phyloP scores from a whole-genome alignment of 2,888 invertebrate genomes.

The Scaptomyza cyrtandrae region DNA sequence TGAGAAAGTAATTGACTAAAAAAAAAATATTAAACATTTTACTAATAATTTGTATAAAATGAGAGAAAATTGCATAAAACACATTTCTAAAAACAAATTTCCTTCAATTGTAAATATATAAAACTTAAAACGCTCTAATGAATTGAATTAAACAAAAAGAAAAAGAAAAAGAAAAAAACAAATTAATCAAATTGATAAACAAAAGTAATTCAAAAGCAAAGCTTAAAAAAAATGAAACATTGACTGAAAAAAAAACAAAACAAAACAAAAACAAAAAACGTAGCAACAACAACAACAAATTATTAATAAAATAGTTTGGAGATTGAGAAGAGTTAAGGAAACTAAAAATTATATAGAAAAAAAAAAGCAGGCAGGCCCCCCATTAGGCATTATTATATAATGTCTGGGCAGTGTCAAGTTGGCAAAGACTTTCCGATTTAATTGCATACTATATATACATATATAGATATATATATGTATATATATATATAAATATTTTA shows the following conservation, averaged over 20 bases:
- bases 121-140: constrained; percentile 29
- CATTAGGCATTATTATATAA: constrained; percentile 67
- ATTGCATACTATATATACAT: constrained; percentile 43
- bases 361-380: constrained; percentile 11
- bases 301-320: constrained; percentile 40
- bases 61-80: constrained; percentile 34
- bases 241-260: constrained; percentile 67
- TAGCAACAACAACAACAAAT: constrained; percentile 39
- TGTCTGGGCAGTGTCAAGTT: constrained; percentile 29
- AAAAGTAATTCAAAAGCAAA: constrained; percentile 71
- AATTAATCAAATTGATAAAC: constrained; percentile 42
- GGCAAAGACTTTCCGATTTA: constrained; percentile 71
- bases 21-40: constrained; percentile 39
- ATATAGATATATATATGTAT: not conserved
- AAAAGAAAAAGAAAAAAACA: no score
- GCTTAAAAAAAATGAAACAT: constrained; percentile 74
- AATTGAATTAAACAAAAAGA: constrained; percentile 23
- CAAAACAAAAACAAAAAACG: constrained; percentile 36
- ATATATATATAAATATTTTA: constrained; percentile 44
- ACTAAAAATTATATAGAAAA: constrained; percentile 42
- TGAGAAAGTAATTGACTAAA: constrained; percentile 8
- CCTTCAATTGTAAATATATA: constrained; percentile 51
- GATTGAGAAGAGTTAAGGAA: constrained; percentile 38
- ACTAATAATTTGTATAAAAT: constrained; percentile 52
- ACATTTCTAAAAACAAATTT: constrained; percentile 29